Base-by-base conservation (phyloP, 2,113 vertebrate species). In the Lagenorhynchus albirostris region DNA sequence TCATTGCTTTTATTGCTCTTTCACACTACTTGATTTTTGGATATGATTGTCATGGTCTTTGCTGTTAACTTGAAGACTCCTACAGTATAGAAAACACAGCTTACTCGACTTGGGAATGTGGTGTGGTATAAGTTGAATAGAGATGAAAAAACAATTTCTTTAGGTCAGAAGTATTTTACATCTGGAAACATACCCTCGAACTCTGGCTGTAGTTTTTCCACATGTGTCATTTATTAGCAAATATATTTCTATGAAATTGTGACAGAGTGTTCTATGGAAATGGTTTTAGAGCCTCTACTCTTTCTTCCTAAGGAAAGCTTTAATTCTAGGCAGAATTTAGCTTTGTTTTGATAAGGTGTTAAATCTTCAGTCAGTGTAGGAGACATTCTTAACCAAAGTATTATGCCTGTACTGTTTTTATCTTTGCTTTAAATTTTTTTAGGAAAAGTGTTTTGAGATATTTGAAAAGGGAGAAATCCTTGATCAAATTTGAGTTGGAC, bases 261-360 rank as follows among this genome's bases (percentile, higher is more conserved):
- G 89, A 55, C 68, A 62, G 60, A 13, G 3, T 65, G 3, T 95
- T 12, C 14, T 87, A 26, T 67, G 71, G 62, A 84, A 80, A 63
- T 88, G 23, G 1, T 80, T 95, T 96, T 23, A 91, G 82, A 95
- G 44, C 18, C 15, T 94, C 36, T 94, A 7, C 2, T 38, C 21
- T 90, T 73, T 89, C 20, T 92, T 74, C 5, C 26, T 60, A 85
- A 79, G 87, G 76, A 82, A 92, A 81, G 1, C 41, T 91, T 87
- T 96, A 96, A 67, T 95, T 94, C 58, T 95, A 85, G 81, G 60
- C 14, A 95, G 55, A 76, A 89, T 95, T 97, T 97, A 95, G 33
- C 26, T 94, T 94, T 87, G 25, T 83, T 96, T 89, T 79, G 33
- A 94, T 80, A 89, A n/a, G 73, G 55, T 93, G 21, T 77, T 89